Base-by-base conservation (phyloP, 1,140 invertebrate genomes). In the Meteorus sp. region DNA sequence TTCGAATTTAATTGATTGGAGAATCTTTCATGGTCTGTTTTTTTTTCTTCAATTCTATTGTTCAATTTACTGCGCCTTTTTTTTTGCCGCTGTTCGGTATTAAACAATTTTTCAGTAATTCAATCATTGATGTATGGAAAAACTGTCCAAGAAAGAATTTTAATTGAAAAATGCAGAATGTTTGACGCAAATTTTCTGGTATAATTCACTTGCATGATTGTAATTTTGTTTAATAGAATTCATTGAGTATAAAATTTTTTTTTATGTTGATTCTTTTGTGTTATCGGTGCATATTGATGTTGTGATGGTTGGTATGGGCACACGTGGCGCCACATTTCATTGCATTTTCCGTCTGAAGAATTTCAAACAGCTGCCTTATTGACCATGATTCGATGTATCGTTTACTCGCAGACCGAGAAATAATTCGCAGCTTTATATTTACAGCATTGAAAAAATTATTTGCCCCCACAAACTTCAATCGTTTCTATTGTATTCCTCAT, bases 261-360 rank as follows among this genome's bases (percentile, higher is more conserved):
- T n/a, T n/a, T n/a, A n/a, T n/a, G n/a, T n/a, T n/a, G n/a, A n/a
- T 39, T 53, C 22, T 27, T 50, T 31, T 27, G 25, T 52, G 15
- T 17, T 53, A 39, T 53, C 19, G 11, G 51, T 3, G 35, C 13
- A n/a, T n/a, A n/a, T n/a, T n/a, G n/a, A n/a, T n/a, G n/a, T n/a
- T n/a, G 31, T 48, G 45, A 4, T 31, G 27, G 19, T 25, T 17
- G n/a, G n/a, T 22, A 7, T 39, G 51, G 15, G 33, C 31, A 41
- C 59, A 59, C 50, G 62, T 68, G 71, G 70, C 73, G 71, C 74
- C 75, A 67, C 65, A 72, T 71, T 75, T 75, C 69, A 72, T 75
- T 66, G 59, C 67, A 70, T 77, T 75, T 77, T 72, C 72, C 64
- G 72, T 63, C 62, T 63, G 62, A 69, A 64, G 67, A 74, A 65